These are phyloP conservation scores for Cheilosia vulpina DNA, from an alignment of 2,888 invertebrate species.

Conservation along the genomic window DNA sequence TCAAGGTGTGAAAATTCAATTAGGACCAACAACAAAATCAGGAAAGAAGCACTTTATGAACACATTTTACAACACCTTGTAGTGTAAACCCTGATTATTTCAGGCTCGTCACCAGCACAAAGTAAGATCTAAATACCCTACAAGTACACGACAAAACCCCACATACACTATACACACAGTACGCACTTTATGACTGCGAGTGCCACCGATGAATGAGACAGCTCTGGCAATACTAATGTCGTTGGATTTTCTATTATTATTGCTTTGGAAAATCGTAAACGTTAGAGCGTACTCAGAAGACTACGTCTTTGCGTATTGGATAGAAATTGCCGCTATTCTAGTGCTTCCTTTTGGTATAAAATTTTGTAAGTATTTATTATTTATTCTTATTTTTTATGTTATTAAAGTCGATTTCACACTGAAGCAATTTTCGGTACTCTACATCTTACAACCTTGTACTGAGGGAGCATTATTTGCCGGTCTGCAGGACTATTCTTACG, in stretches of 20 bases:
- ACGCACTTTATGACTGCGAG: conserved; percentile 15
- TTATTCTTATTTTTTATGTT: conserved; percentile 32
- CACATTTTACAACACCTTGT: conserved; percentile 26
- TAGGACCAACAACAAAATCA: conserved; percentile 18
- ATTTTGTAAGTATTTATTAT: background rate
- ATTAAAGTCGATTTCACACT: conserved; percentile 44
- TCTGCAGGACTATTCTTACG: conserved; percentile 52
- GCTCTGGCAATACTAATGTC: conserved; percentile 27
- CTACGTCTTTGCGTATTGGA: background rate
- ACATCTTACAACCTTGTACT: conserved; percentile 69
- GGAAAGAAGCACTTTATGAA: background rate
- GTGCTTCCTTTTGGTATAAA: background rate
- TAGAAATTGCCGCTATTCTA: conserved; percentile 17
- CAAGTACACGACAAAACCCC: conserved; percentile 7
- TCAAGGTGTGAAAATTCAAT: conserved; percentile 38
- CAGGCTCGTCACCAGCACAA: conserved; percentile 22
- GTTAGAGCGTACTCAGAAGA: conserved; percentile 2
- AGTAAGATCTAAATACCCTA: conserved; percentile 10
- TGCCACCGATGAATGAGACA: conserved; percentile 42
- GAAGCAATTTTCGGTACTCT: conserved; percentile 44
- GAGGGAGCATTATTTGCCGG: conserved; percentile 65
- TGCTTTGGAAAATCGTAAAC: conserved; percentile 2
- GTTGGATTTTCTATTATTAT: background rate
- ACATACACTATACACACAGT: conserved; percentile 11
- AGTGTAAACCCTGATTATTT: conserved; percentile 25